A percentile compares a stretch with the other conserved stretches of the same genome.
Conservation (phyloP, 2,888 invertebrate species). For the Drosophila ustulata region DNA sequence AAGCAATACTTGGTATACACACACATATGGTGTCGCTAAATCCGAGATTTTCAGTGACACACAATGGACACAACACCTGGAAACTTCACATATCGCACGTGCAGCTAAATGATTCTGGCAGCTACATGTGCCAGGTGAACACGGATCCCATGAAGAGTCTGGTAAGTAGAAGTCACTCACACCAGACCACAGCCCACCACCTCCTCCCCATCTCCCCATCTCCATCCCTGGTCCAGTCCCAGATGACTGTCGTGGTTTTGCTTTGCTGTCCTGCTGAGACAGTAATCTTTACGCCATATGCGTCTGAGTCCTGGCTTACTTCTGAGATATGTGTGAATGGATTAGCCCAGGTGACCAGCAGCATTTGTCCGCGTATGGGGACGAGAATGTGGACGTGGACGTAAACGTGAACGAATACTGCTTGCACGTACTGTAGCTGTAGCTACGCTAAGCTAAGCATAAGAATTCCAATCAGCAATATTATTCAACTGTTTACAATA, state of each 20-base stretch:
- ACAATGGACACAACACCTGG: conserved; percentile 97
- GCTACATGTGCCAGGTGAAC: conserved; percentile 97
- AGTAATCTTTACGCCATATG: conserved; percentile 61
- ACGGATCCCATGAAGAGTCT: conserved; percentile 96
- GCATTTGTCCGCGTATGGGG: conserved; percentile 7
- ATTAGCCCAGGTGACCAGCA: conserved; percentile 28
- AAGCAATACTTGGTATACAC: conserved; percentile 95
- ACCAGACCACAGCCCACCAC: background rate
- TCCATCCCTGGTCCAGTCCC: conserved; percentile 10
- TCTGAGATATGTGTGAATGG: conserved; percentile 27
- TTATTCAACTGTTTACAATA: background rate
- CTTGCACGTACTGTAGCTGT: conserved; percentile 14
- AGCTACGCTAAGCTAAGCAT: conserved; percentile 7
- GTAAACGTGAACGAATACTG: conserved; percentile 5
- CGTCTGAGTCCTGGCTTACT: conserved; percentile 54
- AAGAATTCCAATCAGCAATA: conserved; percentile 20
- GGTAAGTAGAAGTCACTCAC: conserved; percentile 86
- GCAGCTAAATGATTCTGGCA: conserved; percentile 95
- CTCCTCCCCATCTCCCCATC: background rate
- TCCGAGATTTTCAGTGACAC: conserved; percentile 93
- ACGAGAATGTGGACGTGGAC: background rate
- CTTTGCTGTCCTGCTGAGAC: conserved; percentile 38
- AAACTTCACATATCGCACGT: conserved; percentile 95
- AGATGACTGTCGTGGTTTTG: conserved; percentile 31
- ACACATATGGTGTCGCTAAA: conserved; percentile 96